Evolutionary conservation across 2,888 invertebrate genomes (phyloP), one percentile per base, ranked within the genome.

Genomic region (Dendrolimus pini): DNA sequence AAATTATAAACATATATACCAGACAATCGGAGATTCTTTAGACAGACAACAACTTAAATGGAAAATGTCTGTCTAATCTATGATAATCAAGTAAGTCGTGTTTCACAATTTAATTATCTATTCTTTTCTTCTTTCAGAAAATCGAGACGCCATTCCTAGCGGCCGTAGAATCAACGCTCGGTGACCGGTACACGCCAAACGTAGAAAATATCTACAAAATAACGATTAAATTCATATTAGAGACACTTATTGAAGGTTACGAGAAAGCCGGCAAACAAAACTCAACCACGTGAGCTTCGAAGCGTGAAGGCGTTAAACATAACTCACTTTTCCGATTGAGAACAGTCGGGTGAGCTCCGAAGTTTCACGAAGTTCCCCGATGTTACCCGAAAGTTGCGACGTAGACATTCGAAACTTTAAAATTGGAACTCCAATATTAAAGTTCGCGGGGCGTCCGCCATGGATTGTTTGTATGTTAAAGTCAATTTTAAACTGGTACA

Each of bases 191-290:
- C 90, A 96, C 97, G 56, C 95, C 96, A 63, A 97, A 97, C 85
- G 96, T 98, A 66, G 96, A 97, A 78, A 95, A 93, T 72, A 96
- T 97, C 74, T 98, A 98, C 92, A 95, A 95, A 89, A 94, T 96
- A 72, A 96, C 97, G 65, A 97, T 97, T 79, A 95, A 96, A 82
- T 96, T 97, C 83, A 97, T 98, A 69, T 93, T 98, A 79, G 94
- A 96, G 82, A 96, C 96, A 18, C 92, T 97, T 70, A 92, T 96
- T 68, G 94, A 94, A 69, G 97, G 97, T 58, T 97, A 92, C 84
- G 94, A 96, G 71, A 85, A 84, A 58, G 85, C 82, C 41, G 85
- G 83, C 52, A 78, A 75, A 57, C 63, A 75, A 0, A 77, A 76
- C 59, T 70, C 71, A 53, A 54, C 75, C 6, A 82, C 85, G 83